These are phyloP conservation scores for Gymnogyps californianus DNA, from an alignment of 2,113 vertebrate species.

Conservation along the genomic window DNA sequence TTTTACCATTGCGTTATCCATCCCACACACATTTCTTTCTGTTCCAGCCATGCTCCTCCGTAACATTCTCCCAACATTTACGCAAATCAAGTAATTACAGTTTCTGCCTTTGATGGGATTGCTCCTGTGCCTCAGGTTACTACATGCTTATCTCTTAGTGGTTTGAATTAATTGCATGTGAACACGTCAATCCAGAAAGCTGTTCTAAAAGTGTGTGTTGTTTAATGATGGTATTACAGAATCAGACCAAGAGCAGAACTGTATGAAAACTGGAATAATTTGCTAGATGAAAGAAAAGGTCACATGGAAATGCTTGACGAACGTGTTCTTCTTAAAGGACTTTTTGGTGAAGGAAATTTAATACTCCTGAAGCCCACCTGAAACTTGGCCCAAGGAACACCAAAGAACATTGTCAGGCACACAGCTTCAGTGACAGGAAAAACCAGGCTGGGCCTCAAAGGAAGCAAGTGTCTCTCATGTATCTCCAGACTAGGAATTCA, in stretches of 20 bases:
- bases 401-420: background rate
- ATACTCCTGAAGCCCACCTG: background rate
- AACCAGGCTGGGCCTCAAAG: background rate
- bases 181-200: background rate
- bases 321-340: background rate
- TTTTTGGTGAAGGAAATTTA: background rate
- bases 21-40: background rate
- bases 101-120: background rate
- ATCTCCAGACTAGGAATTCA: background rate
- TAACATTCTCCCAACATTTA: background rate
- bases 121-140: background rate
- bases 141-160: background rate
- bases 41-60: background rate
- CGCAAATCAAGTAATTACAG: background rate
- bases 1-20: background rate
- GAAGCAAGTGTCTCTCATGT: background rate
- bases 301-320: background rate
- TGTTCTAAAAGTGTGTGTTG: background rate
- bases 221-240: background rate
- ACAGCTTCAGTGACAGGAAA: background rate
- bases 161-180: background rate
- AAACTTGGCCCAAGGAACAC: background rate
- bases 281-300: background rate
- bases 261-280: background rate
- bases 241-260: background rate